Evolutionary conservation across 2,888 invertebrate species (phyloP).

Genomic region (Hoplodrina blanda): DNA sequence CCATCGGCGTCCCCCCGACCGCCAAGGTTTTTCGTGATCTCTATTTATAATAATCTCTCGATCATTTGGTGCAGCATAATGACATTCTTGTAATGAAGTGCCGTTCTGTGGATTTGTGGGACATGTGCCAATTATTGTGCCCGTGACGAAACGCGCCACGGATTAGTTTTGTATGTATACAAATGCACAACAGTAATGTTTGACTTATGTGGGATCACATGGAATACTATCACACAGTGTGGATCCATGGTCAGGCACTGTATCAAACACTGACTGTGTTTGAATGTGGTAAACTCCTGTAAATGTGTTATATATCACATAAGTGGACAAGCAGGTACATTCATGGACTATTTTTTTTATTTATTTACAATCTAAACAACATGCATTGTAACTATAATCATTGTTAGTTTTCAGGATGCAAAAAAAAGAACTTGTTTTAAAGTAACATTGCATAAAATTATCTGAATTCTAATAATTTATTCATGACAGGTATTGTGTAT

Average conservation of each 20-base stretch:
- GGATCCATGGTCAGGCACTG: conserved; percentile 34
- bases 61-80: conserved; percentile 88
- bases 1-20: conserved; percentile 76
- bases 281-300: conserved; percentile 49
- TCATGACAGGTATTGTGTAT: conserved; percentile 55
- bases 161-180: conserved; percentile 84
- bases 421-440: conserved; percentile 23
- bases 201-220: conserved; percentile 69
- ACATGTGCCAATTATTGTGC: conserved; percentile 88
- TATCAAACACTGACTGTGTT: conserved; percentile 24
- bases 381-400: conserved; percentile 1
- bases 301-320: conserved; percentile 49
- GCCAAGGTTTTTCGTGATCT: conserved; percentile 86
- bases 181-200: conserved; percentile 76
- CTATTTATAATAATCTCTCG: conserved; percentile 89
- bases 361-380: conserved; percentile 45
- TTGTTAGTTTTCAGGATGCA: conserved; percentile 3
- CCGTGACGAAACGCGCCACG: conserved; percentile 83
- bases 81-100: conserved; percentile 90
- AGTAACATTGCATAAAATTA: conserved; percentile 40
- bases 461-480: conserved; percentile 53
- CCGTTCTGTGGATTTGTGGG: conserved; percentile 87
- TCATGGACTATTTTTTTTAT: conserved; percentile 33
- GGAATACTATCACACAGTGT: conserved; percentile 48
- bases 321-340: conserved; percentile 58